phyloP scores from a whole-genome alignment of 2,113 vertebrate genomes.

The Paramormyrops kingsleyae region DNA sequence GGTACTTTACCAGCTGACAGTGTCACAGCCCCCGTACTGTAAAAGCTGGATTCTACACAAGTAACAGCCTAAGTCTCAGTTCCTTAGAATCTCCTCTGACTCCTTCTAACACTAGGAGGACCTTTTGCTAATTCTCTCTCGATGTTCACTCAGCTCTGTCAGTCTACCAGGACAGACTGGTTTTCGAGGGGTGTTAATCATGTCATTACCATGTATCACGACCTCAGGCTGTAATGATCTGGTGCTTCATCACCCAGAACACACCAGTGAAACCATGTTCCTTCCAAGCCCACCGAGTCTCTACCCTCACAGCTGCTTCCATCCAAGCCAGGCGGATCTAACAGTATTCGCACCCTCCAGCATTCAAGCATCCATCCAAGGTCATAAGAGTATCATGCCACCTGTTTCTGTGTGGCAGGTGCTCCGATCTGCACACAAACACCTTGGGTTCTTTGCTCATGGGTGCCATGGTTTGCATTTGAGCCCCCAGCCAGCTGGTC shows the following conservation, averaged over 20 bases:
- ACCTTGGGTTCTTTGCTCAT: not conserved
- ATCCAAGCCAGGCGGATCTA: not conserved
- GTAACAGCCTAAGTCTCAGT: not conserved
- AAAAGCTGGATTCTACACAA: not conserved
- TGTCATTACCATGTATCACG: not conserved
- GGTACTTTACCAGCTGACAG: not conserved
- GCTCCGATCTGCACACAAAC: not conserved
- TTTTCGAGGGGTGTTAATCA: not conserved
- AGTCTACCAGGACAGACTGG: not conserved
- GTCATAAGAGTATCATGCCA: not conserved
- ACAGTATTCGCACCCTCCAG: not conserved
- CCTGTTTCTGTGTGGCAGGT: not conserved
- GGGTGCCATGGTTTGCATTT: not conserved
- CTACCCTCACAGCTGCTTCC: not conserved
- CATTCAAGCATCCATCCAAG: not conserved
- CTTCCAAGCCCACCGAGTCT: not conserved
- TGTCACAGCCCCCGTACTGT: not conserved
- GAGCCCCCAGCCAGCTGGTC: not conserved
- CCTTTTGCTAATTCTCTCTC: not conserved
- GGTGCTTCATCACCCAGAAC: not conserved
- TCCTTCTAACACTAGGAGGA: not conserved
- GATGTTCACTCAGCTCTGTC: not conserved
- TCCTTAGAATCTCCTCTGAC: not conserved
- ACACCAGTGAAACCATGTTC: not conserved
- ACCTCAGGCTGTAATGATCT: not conserved